These are phyloP conservation scores for Stegodyphus mimosarum DNA, from an alignment of 1,140 invertebrate species.

Conservation along the genomic window DNA sequence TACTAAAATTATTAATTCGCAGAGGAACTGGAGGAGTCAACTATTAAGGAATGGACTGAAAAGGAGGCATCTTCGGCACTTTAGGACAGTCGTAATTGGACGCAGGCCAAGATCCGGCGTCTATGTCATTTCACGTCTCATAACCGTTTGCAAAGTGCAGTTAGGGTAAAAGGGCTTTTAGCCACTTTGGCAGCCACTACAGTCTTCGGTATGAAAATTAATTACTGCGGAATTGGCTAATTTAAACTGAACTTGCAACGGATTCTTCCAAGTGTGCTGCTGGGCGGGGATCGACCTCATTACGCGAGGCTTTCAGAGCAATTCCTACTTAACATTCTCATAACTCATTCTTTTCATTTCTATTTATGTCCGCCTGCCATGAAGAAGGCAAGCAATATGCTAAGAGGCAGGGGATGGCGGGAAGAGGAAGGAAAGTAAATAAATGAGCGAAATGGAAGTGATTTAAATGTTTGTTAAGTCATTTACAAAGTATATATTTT, in stretches of 20 bases:
- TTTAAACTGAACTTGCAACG: not conserved
- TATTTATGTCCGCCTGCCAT: too few relatives aligned
- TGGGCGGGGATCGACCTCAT: too few relatives aligned
- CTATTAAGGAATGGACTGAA: not conserved
- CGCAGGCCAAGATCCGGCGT: not conserved
- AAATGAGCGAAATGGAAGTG: slow-evolving; percentile 16
- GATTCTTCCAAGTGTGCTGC: not conserved
- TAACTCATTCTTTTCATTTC: too few relatives aligned
- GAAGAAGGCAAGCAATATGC: too few relatives aligned
- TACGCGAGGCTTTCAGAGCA: too few relatives aligned
- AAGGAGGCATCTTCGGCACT: not conserved
- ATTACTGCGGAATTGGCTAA: not conserved
- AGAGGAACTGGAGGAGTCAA: not conserved
- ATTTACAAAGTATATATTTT: too few relatives aligned
- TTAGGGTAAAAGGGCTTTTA: not conserved
- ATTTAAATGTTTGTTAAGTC: slow-evolving; percentile 16
- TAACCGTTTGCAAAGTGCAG: slow-evolving; percentile 6
- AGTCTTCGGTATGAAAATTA: too few relatives aligned
- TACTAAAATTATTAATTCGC: slow-evolving; percentile 18
- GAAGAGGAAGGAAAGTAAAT: not conserved
- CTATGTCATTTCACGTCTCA: slow-evolving; percentile 20
- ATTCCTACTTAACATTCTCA: too few relatives aligned
- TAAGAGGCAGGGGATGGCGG: too few relatives aligned
- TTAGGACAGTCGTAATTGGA: not conserved
- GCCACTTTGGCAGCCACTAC: not conserved